Evolutionary conservation across 2,113 vertebrate genomes (phyloP).

Genomic region (Spizaetus ornatus): DNA sequence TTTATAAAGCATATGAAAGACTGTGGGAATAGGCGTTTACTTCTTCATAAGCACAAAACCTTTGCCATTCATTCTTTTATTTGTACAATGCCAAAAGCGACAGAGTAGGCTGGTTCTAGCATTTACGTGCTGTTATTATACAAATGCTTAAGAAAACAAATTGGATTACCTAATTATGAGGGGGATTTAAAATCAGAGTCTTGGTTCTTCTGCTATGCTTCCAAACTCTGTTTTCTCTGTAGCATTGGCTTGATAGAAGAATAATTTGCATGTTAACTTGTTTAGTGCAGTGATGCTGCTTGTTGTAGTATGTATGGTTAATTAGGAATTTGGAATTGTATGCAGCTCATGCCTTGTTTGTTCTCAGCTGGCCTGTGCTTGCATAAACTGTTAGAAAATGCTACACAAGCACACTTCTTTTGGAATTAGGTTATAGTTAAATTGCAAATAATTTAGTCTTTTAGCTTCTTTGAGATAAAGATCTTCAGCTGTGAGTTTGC

Average conservation of each 20-base stretch:
- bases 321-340: not conserved
- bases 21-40: not conserved
- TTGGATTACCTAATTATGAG: not conserved
- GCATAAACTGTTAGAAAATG: not conserved
- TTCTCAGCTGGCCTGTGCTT: slow-evolving; percentile 21
- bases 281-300: not conserved
- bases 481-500: not conserved
- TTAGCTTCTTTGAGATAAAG: not conserved
- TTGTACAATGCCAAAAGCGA: not conserved
- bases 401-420: not conserved
- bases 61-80: not conserved
- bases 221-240: not conserved
- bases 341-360: slow-evolving; percentile 13
- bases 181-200: not conserved
- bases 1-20: not conserved
- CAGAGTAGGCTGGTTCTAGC: not conserved
- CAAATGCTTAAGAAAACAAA: not conserved
- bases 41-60: not conserved
- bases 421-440: slow-evolving; percentile 7
- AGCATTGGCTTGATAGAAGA: not conserved
- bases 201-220: not conserved
- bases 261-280: not conserved
- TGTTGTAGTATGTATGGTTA: not conserved
- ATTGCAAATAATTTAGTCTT: slow-evolving; percentile 3
- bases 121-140: not conserved